Evolutionary conservation across 2,888 invertebrate genomes (phyloP), one percentile per base, ranked within the genome.

Genomic region (Dolichomitus sp.): DNA sequence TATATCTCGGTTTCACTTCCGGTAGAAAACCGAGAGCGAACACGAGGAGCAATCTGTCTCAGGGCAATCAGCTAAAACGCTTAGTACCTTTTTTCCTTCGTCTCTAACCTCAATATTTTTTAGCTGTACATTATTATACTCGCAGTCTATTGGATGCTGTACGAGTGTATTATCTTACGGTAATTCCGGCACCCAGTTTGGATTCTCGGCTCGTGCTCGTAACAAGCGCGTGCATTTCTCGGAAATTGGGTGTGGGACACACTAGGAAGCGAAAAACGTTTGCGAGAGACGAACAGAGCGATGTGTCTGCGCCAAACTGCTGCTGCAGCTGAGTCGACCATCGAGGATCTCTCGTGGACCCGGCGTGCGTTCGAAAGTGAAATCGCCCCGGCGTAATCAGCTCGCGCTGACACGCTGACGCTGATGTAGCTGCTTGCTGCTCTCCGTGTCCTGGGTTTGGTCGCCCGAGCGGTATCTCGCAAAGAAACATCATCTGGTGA

Each of bases 341-440:
- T 48, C 45, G 61, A 61, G 72, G 61, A 73, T 61, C 48, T 73
- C 72, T 61, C 72, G 45, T 50, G 48, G 72, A 33, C 19, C 48
- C 61, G 45, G 65, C 40, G 42, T 19, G 37, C 72, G 72, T 59
- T 75, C 65, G 66, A 75, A 75, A 75, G 75, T 75, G 75, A 75
- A 75, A 75, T 75, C 75, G 75, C 30, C 42, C 40, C 52, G 57
- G 54, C 75, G 75, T 75, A 75, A 75, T 75, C 75, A 75, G 66
- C 75, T 57, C 66, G 66, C 27, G 63, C 61, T 70, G 70, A 70
- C 61, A 73, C 63, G 52, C 66, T 54, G 69, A 69, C 54, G 45
- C 70, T 19, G 59, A 72, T 57, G 59, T 72, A 48, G 61, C 72
- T 48, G 70, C 45, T 33, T 33, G 33, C 37, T 23, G 54, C 54